Percentiles rank a stretch among this genome's conserved stretches.
phyloP scores from a whole-genome alignment of 2,797 vertebrate genomes.

The Poecilia wingei region DNA sequence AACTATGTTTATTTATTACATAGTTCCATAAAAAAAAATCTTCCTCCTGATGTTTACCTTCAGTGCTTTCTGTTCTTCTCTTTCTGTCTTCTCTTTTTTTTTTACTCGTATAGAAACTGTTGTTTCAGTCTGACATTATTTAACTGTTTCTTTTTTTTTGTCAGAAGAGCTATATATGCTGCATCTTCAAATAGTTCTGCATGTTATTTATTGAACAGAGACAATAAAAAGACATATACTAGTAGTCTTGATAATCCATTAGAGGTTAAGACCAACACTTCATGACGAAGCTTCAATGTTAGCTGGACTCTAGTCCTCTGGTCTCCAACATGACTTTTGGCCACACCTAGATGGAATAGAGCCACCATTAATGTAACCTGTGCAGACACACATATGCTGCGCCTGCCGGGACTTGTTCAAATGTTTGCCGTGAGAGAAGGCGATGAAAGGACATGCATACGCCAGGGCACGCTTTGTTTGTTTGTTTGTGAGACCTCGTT shows the following conservation, averaged over 20 bases:
- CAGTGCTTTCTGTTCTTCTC: constrained; percentile 4
- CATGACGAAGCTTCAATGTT: background rate
- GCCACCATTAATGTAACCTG: constrained; percentile 11
- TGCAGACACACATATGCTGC: constrained; percentile 11
- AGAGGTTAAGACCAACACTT: background rate
- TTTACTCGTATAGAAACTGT: background rate
- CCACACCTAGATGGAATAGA: constrained; percentile 41
- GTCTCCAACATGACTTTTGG: background rate
- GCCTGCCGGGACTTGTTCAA: constrained; percentile 47
- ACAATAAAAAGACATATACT: background rate
- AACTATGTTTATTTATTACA: background rate
- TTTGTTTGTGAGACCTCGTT: constrained; percentile 19
- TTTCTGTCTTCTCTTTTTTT: background rate
- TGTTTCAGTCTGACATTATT: background rate
- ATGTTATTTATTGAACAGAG: background rate
- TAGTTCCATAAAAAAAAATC: background rate
- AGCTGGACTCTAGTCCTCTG: constrained; percentile 14
- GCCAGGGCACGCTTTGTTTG: constrained; percentile 7
- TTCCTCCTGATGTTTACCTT: constrained; percentile 13
- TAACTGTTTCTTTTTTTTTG: background rate
- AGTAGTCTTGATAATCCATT: background rate
- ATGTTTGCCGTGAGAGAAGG: constrained; percentile 21
- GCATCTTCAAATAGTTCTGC: background rate
- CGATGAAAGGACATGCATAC: background rate
- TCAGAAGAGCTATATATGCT: background rate